A percentile compares a stretch with the other conserved stretches of the same genome.
These are phyloP conservation scores for Aquatica leii DNA, from an alignment of 2,888 invertebrate species.

Conservation along the genomic window DNA sequence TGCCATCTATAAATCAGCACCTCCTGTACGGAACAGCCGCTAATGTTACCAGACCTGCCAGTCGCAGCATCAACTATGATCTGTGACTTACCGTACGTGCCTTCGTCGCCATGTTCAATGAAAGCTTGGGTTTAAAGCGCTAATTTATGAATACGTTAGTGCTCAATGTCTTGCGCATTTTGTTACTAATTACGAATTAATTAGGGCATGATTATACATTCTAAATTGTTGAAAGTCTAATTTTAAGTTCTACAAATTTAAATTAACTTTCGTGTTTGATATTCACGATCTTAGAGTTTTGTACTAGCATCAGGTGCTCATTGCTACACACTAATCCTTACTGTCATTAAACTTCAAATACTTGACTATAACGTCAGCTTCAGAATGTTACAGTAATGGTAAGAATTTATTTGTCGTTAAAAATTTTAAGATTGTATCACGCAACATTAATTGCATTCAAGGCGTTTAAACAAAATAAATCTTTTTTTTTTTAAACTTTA, in stretches of 20 bases:
- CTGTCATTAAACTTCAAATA: constrained; percentile 27
- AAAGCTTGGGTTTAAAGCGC: constrained; percentile 23
- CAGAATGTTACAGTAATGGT: constrained; percentile 7
- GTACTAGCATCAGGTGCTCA: constrained; percentile 31
- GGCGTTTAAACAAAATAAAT: not conserved
- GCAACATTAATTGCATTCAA: not conserved
- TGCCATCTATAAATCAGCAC: constrained; percentile 54
- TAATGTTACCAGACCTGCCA: constrained; percentile 53
- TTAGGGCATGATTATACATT: constrained; percentile 36
- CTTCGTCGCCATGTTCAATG: constrained; percentile 24
- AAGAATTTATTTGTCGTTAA: not conserved
- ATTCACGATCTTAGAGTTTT: constrained; percentile 31
- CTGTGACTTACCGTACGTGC: constrained; percentile 37
- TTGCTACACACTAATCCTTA: constrained; percentile 24
- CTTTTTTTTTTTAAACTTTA: not conserved
- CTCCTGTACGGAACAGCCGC: constrained; percentile 50
- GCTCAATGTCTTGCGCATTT: constrained; percentile 33
- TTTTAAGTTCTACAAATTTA: constrained; percentile 32
- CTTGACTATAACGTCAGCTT: constrained; percentile 21
- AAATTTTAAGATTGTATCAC: not conserved
- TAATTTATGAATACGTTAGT: constrained; percentile 36
- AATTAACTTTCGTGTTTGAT: constrained; percentile 33
- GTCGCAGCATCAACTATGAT: constrained; percentile 52
- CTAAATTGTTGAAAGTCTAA: constrained; percentile 32
- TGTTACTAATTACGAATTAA: constrained; percentile 36